These are phyloP conservation scores for Sus cebifrons DNA, from an alignment of 2,797 vertebrate genomes.

Conservation along the genomic window DNA sequence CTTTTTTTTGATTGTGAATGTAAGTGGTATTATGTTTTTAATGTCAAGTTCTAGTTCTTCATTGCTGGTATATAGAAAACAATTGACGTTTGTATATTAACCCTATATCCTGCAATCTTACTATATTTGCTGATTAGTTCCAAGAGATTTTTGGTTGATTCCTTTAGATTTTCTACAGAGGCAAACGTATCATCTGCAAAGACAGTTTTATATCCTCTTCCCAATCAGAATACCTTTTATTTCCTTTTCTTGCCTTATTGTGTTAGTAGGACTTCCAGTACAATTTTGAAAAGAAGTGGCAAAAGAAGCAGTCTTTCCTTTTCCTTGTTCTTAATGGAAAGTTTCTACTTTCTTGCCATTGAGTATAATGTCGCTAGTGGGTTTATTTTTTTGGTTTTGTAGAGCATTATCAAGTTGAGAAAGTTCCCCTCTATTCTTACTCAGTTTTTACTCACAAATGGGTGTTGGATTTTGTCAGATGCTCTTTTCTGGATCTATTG, in stretches of 20 bases:
- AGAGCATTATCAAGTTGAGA: background rate
- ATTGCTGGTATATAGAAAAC: background rate
- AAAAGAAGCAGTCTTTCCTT: background rate
- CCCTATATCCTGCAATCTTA: background rate
- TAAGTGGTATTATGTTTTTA: conserved; percentile 1
- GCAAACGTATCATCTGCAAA: background rate
- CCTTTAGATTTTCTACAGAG: background rate
- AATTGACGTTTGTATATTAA: background rate
- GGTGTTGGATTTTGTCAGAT: background rate
- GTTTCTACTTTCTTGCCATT: background rate
- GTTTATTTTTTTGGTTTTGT: no score
- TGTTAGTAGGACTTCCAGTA: background rate
- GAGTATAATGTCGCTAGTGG: background rate
- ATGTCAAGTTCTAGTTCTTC: background rate
- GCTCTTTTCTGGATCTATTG: background rate
- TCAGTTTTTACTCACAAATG: background rate
- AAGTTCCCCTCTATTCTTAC: background rate
- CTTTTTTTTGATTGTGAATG: background rate
- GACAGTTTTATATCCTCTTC: background rate
- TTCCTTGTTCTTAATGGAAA: background rate
- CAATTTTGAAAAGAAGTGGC: background rate
- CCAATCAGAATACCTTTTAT: background rate
- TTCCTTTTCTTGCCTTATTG: background rate
- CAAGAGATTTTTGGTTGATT: background rate
- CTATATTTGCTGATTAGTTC: background rate